These are phyloP conservation scores for Patella depressa DNA, from an alignment of 2,888 invertebrate species.

Conservation along the genomic window DNA sequence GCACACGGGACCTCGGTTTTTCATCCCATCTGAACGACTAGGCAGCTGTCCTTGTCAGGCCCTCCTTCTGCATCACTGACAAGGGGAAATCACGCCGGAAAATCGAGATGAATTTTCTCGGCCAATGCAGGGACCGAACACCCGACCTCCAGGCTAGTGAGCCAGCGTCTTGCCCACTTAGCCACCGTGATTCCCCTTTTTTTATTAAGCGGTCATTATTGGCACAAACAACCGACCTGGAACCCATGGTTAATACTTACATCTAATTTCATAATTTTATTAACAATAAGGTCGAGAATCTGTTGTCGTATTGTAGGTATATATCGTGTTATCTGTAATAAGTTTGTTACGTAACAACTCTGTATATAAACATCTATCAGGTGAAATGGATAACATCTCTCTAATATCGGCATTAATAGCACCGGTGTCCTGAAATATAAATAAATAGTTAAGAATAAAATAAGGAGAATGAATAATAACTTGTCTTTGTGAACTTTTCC, in stretches of 20 bases:
- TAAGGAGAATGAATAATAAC: not conserved
- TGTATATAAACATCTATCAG: slow-evolving; percentile 79
- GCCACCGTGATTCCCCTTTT: too few relatives aligned
- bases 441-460: slow-evolving; percentile 26
- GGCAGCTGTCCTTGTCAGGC: too few relatives aligned
- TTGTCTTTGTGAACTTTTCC: not conserved
- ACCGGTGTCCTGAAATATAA: slow-evolving; percentile 79
- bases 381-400: slow-evolving; percentile 83
- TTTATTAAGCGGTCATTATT: too few relatives aligned
- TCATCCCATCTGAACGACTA: too few relatives aligned
- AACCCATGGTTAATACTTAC: slow-evolving; percentile 50
- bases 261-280: slow-evolving; percentile 77
- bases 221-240: not conserved
- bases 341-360: slow-evolving; percentile 83
- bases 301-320: slow-evolving; percentile 80
- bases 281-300: slow-evolving; percentile 82
- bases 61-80: too few relatives aligned
- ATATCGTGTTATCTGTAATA: slow-evolving; percentile 80
- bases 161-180: too few relatives aligned
- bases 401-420: slow-evolving; percentile 78
- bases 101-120: too few relatives aligned
- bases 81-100: too few relatives aligned
- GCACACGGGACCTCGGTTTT: too few relatives aligned
- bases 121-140: too few relatives aligned
- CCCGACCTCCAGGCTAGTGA: too few relatives aligned